phyloP scores from a whole-genome alignment of 1,140 invertebrate species.

The Nilaparvata lugens region DNA sequence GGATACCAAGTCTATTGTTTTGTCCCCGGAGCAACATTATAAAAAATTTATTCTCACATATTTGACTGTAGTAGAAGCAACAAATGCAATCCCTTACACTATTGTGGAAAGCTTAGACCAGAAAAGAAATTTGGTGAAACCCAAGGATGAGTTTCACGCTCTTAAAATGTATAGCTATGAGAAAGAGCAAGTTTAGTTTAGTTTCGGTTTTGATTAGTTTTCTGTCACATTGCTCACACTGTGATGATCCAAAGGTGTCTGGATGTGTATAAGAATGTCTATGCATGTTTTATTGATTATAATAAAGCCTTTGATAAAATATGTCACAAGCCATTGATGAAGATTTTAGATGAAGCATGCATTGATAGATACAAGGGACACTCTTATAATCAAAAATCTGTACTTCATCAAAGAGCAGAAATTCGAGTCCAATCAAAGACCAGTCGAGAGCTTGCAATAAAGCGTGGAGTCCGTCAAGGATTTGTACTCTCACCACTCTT shows the following conservation, averaged over 20 bases:
- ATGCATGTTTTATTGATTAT: neutral
- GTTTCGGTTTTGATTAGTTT: too few species aligned
- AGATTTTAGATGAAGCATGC: neutral
- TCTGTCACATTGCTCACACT: too few species aligned
- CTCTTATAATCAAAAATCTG: slow-evolving; percentile 5
- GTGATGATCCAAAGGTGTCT: neutral
- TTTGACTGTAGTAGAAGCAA: too few species aligned
- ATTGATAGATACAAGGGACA: neutral
- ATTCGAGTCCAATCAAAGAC: neutral
- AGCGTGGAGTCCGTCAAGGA: slow-evolving; percentile 10
- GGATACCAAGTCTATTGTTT: too few species aligned
- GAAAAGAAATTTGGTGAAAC: too few species aligned
- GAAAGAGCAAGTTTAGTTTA: too few species aligned
- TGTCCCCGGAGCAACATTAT: too few species aligned
- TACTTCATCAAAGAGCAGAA: slow-evolving; percentile 3
- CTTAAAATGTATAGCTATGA: too few species aligned
- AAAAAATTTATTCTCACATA: too few species aligned
- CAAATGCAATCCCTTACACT: too few species aligned
- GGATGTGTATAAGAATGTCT: neutral
- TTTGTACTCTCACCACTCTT: slow-evolving; percentile 3
- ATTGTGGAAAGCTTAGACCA: too few species aligned
- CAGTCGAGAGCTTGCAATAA: neutral
- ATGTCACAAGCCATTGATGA: neutral
- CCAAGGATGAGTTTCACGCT: too few species aligned
- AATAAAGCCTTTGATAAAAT: neutral